Base-by-base conservation (phyloP, 1,140 invertebrate genomes). In the Platyscapa corneri region DNA sequence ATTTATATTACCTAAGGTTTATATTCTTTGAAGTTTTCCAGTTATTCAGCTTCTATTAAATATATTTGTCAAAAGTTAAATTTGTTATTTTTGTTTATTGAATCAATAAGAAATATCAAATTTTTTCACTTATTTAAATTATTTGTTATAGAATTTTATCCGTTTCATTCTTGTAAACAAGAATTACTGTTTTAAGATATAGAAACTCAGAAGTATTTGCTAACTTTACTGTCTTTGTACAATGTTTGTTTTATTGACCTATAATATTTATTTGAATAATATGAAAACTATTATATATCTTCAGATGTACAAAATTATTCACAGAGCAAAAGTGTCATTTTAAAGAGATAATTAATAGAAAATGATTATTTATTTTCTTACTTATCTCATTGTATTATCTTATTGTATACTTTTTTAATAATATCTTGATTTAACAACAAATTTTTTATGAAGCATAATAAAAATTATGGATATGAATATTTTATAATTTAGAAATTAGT, bases 301-400 rank as follows among this genome's bases (percentile, higher is more conserved):
- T 46, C 39, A 75, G 39, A 75, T 32, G 23, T 77, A 80, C 20
- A 78, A 27, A n/a, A 60, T 83, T 83, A 76, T 67, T 46, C 20
- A 42, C 78, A 20, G 83, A 42, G 70, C 75, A 77, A 78, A n/a
- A 84, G 70, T 56, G 56, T 23, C 67, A 23, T 53, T 34, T 46
- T 20, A 75, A 65, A 67, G n/a, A 34, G 8, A 3, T 18, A 8
- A 34, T 56, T 77, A 46, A 46, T 30, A n/a, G 30, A 14, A n/a
- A 46, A 70, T 46, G 12, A 46, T 46, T 5, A 46, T 46, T 46
- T 46, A 46, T 46, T 46, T 46, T 46, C 42, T 46, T 46, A 12
- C 5, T 46, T 46, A 7, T 37, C 12, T 20, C 20, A 23, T 37
- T 70, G n/a, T 70, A 70, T 70, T 16, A 0, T 6, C 8, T 37